Evolutionary conservation across 53 echinoderm and acorn worm genomes (phyloP), one percentile per base, ranked within the genome.

Genomic region (Echinometra lucunter): DNA sequence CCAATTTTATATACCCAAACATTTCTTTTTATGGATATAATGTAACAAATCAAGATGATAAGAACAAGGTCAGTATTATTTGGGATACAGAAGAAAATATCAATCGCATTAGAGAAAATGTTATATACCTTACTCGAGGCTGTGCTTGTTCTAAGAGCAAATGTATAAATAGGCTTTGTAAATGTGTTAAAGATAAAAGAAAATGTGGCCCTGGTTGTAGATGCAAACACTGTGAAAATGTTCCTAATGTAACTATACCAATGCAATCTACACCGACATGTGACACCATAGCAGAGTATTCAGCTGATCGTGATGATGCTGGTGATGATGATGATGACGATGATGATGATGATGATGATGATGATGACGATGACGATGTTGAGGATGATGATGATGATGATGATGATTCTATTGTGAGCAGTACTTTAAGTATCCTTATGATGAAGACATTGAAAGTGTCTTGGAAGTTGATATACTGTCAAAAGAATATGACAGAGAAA

Each of bases 51-150:
- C 4, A 58, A 58, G 90, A 90, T 58, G 90, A 35, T 34, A 57
- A n/a, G 37, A 58, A 6, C n/a, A 57, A 90, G n/a, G 90, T 90
- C 6, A 63, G 18, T 37, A 60, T 90, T 17, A 90, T 58, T 17
- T 90, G 90, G 90, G 90, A 90, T 90, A 90, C 90, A 35, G 32
- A 90, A 15, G 90, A 90, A 58, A 90, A 90, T n/a, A 90, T 90
- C 32, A 35, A 58, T 57, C 90, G 3, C 11, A 90, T 90, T 5
- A 90, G 60, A 90, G 90, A 4, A 32, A 90, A 90, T 90, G 90
- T 90, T 37, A 58, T 90, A 38, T 21, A 90, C 18, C 90, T 90
- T 37, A 90, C 90, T 63, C 60, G 90, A 34, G 90, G 90, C 35
- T 90, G 90, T 90, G 90, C 90, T 90, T 90, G 90, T 25, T 57